phyloP scores from a whole-genome alignment of 53 echinoderm and acorn worm genomes.

The Temnopleurus reevesii region DNA sequence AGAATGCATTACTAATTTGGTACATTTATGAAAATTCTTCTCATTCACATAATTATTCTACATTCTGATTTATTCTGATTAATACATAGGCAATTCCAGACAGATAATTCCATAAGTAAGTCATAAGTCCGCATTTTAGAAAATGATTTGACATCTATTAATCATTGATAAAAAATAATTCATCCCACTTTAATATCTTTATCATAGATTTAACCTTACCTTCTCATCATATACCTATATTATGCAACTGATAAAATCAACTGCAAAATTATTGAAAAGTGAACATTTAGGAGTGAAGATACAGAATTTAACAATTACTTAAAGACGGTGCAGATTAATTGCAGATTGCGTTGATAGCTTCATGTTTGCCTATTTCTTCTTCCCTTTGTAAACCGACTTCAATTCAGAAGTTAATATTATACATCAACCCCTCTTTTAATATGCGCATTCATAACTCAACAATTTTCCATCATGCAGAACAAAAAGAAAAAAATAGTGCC shows the following conservation, averaged over 20 bases:
- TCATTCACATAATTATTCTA: no score
- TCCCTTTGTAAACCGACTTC: no score
- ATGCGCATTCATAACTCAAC: background rate
- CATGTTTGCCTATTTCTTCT: background rate
- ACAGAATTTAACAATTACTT: background rate
- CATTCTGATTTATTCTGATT: no score
- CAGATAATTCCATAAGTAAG: no score
- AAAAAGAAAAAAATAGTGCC: slow-evolving; percentile 28
- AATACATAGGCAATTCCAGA: no score
- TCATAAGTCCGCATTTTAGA: no score
- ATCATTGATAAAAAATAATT: no score
- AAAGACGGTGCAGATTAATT: slow-evolving; percentile 1
- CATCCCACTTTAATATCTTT: background rate
- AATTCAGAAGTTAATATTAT: no score
- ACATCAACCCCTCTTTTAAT: background rate
- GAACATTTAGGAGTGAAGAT: background rate
- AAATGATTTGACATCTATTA: no score
- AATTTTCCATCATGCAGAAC: slow-evolving; percentile 16
- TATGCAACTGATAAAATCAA: background rate
- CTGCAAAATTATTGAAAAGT: background rate
- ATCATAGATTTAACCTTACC: background rate
- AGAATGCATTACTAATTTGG: no score
- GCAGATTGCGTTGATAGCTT: background rate
- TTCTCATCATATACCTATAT: background rate
- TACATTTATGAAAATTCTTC: no score